phyloP scores from a whole-genome alignment of 2,888 invertebrate species.

The Myopa testacea region DNA sequence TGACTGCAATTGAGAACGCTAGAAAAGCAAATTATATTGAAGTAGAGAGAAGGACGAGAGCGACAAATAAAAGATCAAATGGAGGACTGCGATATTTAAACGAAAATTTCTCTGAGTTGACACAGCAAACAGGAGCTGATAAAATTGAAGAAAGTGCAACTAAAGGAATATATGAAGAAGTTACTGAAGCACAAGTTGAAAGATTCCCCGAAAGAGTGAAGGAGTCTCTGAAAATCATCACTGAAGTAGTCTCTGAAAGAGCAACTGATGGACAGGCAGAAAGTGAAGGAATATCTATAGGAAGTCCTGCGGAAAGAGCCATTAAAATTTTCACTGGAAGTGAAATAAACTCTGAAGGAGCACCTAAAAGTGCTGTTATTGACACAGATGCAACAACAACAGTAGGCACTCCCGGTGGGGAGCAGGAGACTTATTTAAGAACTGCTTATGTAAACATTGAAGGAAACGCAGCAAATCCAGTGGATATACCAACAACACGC shows the following conservation, averaged over 20 bases:
- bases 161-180: no score
- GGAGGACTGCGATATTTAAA: constrained; percentile 6
- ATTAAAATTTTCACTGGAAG: no score
- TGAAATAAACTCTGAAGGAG: no score
- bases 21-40: neutral
- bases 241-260: no score
- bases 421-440: neutral
- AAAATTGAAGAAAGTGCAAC: no score
- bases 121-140: no score
- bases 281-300: no score
- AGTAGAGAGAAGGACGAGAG: neutral
- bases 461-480: neutral
- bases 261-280: neutral
- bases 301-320: no score
- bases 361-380: neutral
- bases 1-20: neutral
- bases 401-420: neutral
- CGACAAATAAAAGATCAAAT: constrained; percentile 2
- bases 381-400: neutral
- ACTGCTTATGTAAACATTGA: neutral
- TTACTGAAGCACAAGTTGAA: no score
- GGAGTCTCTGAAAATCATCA: no score
- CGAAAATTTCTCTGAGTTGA: neutral
- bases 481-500: neutral
- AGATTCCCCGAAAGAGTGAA: no score